Percentiles rank a stretch among this genome's conserved stretches.
phyloP scores from a whole-genome alignment of 1,140 invertebrate species.

The Brachionus koreanus region DNA sequence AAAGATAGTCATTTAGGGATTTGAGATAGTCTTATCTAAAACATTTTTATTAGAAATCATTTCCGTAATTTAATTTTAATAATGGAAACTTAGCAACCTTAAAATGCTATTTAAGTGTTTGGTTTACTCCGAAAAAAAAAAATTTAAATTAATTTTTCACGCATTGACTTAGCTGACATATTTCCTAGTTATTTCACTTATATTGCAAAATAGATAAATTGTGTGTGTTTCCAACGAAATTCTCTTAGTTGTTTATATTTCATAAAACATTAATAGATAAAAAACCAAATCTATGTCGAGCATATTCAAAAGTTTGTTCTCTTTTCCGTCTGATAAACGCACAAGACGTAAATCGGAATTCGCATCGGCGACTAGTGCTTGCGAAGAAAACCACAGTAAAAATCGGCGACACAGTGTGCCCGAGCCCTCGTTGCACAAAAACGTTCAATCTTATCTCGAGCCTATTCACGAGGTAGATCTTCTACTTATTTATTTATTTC shows the following conservation, averaged over 20 bases:
- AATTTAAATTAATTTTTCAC: background rate
- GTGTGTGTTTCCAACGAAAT: background rate
- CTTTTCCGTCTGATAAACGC: background rate
- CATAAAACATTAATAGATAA: background rate
- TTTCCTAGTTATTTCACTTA: background rate
- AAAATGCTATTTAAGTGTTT: background rate
- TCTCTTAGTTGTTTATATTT: background rate
- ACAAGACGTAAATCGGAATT: slow-evolving; percentile 6
- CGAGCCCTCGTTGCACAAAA: background rate
- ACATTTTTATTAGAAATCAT: background rate
- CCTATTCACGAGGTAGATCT: slow-evolving; percentile 8
- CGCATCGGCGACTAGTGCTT: background rate
- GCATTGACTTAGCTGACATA: background rate
- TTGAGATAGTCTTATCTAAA: background rate
- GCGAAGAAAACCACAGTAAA: background rate
- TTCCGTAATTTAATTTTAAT: slow-evolving; percentile 5
- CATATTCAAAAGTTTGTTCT: slow-evolving; percentile 23
- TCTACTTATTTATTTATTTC: background rate
- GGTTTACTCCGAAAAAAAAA: background rate
- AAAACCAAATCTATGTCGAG: background rate
- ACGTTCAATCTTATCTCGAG: background rate
- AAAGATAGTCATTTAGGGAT: no score
- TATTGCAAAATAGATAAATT: background rate
- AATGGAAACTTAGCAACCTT: background rate
- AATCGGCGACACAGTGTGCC: slow-evolving; percentile 41